Evolutionary conservation across 2,888 invertebrate genomes (phyloP), one percentile per base, ranked within the genome.

Genomic region (Aleiodes leptofemur): DNA sequence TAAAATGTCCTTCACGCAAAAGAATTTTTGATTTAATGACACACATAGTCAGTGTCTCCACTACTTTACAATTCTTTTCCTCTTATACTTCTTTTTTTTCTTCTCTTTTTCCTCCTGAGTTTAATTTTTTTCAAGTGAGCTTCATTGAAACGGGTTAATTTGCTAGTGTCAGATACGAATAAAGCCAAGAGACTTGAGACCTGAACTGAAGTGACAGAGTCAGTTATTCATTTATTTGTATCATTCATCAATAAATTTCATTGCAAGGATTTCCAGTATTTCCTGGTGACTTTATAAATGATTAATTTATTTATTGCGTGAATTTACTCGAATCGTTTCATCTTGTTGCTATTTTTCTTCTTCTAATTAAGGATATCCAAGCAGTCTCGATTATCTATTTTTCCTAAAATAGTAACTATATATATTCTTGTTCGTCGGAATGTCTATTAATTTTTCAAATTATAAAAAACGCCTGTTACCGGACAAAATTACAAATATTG

Each of bases 131-230:
- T 73, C 53, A 74, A 76, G 72, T 72, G 76, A 55, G 73, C 76
- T 78, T 78, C 71, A 78, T 76, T 76, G 78, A 61, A 53, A 64
- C 56, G 69, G 72, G 68, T 77, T 43, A 76, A 78, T 74, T 48
- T 59, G 43, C 43, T 57, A 48, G 43, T 50, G 53, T 55, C 55
- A 55, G 6, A 34, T 57, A 51, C 68, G 66, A 72, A 61, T 50
- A 38, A 23, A 13, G 11, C 70, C 34, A 51, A 23, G 50, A 68
- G 31, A 55, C 56, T 55, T 11, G 51, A 53, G 76, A 55, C 55
- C 16, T 16, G 14, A 16, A 55, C 55, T 55, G 55, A 16, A 55
- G 14, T 55, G 7, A 16, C 14, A n/a, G 14, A 53, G 53, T 53
- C 53, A 14, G 55, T 16, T n/a, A 55, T 16, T 16, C 55, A 55